Conservation (phyloP, 2,113 vertebrate genomes). For the Meriones unguiculatus region DNA sequence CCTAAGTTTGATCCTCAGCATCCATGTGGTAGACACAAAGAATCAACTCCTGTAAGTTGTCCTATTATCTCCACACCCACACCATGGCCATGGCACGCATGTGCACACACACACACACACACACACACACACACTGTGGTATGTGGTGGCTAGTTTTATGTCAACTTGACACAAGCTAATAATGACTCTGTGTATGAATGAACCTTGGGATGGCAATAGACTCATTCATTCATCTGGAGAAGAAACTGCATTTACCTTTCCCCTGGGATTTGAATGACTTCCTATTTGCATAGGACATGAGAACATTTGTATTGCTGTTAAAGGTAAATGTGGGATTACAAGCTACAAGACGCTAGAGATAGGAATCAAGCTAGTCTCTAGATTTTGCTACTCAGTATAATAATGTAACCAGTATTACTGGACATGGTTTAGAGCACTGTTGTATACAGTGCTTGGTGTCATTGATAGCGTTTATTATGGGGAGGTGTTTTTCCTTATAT, state of each 20-base stretch:
- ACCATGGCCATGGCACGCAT: not conserved
- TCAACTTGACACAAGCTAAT: not conserved
- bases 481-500: not conserved
- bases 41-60: not conserved
- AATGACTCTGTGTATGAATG: not conserved
- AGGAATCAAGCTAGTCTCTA: not conserved
- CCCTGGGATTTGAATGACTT: not conserved
- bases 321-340: not conserved
- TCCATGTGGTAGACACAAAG: not conserved
- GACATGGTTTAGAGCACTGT: not conserved
- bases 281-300: not conserved
- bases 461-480: not conserved
- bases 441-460: not conserved
- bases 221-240: not conserved
- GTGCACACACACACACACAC: not conserved
- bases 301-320: not conserved
- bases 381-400: not conserved
- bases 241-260: not conserved
- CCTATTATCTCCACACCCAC: not conserved
- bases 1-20: not conserved
- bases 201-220: not conserved
- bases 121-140: not conserved
- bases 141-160: not conserved
- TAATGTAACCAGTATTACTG: not conserved
- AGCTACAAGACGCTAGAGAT: not conserved